Evolutionary conservation across 2,113 vertebrate species (phyloP), one percentile per base, ranked within the genome.

Genomic region (Psettodes erumei): DNA sequence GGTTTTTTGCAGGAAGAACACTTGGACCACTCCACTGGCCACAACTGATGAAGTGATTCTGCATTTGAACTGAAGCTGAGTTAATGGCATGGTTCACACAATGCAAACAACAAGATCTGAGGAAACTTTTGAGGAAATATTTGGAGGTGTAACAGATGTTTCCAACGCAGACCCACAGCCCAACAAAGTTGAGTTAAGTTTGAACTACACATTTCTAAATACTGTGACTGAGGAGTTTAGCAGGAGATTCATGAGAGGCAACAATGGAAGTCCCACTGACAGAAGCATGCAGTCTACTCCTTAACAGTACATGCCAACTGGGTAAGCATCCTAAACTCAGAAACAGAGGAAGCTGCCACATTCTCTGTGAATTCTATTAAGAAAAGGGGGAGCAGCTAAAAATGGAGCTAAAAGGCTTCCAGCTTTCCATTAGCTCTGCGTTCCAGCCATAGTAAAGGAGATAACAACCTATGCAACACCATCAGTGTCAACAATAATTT

Each of bases 351-450:
- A 70, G 27, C 38, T 43, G 53, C 37, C 48, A 40, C 13, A n/a
- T n/a, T n/a, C n/a, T n/a, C n/a, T n/a, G n/a, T n/a, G n/a, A n/a
- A n/a, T n/a, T n/a, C n/a, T n/a, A n/a, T n/a, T n/a, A n/a, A n/a
- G n/a, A n/a, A n/a, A n/a, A n/a, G n/a, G n/a, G n/a, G n/a, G 15
- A 8, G 53, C 45, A 71, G 43, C 58, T 35, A 27, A 47, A n/a
- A 19, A 71, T 28, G 45, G 67, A 32, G 38, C 37, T 28, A n/a
- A 45, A 56, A 25, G 15, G 56, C 15, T 70, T 54, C 32, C 48
- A 67, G 33, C 15, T 54, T 67, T 53, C 32, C 64, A 18, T 37
- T 11, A 70, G 35, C 25, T 56, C 23, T 56, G 43, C 16, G 56
- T 55, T 65, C 70, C 18, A 28, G 35, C 18, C 13, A 32, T 59